Conservation (phyloP, 2,113 vertebrate genomes). For the Platichthys flesus region DNA sequence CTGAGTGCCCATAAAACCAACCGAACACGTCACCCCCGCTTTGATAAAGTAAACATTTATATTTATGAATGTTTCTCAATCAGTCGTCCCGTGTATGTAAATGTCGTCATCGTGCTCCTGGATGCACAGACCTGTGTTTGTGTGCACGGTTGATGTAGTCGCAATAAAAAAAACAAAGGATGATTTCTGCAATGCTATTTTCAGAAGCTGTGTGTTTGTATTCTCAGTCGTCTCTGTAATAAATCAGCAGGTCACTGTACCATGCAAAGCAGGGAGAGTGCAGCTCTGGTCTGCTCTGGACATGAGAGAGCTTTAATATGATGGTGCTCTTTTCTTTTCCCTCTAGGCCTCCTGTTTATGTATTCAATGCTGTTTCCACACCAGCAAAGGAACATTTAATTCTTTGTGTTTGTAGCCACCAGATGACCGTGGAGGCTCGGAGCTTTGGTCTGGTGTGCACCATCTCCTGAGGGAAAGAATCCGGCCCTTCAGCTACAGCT, state of each 20-base stretch:
- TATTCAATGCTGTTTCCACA: background rate
- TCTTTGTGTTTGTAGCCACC: too few relatives aligned
- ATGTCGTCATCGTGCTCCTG: slow-evolving; percentile 46
- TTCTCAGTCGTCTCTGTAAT: slow-evolving; percentile 46
- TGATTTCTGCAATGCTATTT: slow-evolving; percentile 43
- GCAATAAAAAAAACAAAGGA: slow-evolving; percentile 48
- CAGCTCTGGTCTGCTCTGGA: slow-evolving; percentile 15
- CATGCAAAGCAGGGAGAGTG: slow-evolving; percentile 15
- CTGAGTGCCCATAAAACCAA: slow-evolving; percentile 63
- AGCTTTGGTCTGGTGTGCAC: background rate
- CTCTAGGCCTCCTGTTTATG: background rate
- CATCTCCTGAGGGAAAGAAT: background rate
- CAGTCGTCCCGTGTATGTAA: slow-evolving; percentile 35
- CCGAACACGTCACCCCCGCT: slow-evolving; percentile 58
- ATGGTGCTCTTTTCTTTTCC: background rate
- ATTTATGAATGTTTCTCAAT: slow-evolving; percentile 68
- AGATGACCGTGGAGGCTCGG: too few relatives aligned
- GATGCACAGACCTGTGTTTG: slow-evolving; percentile 18
- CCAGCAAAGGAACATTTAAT: background rate
- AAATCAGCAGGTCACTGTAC: slow-evolving; percentile 61
- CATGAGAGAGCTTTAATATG: slow-evolving; percentile 39
- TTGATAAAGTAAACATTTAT: slow-evolving; percentile 61
- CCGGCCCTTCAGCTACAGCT: background rate
- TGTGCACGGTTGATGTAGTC: slow-evolving; percentile 30
- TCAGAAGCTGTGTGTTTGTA: slow-evolving; percentile 42